Evolutionary conservation across 1,140 invertebrate genomes (phyloP).

Genomic region (Ips typographus): DNA sequence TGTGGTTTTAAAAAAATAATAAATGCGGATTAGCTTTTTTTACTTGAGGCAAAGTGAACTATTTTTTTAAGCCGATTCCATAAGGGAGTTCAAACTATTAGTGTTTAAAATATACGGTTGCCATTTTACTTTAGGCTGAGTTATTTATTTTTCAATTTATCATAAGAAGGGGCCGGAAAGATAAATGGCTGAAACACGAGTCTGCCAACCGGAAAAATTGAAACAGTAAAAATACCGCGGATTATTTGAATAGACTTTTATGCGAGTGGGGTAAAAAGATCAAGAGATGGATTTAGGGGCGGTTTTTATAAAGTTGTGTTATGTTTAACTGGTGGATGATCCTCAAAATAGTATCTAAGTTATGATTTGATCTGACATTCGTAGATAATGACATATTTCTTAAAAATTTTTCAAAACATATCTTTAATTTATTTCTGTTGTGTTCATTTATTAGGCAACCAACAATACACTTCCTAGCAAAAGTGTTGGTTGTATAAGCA

Average conservation of each 20-base stretch:
- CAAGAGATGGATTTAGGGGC: not conserved
- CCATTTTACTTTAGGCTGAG: not conserved
- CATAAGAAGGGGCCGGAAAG: not conserved
- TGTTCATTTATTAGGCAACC: too few relatives aligned
- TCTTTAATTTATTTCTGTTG: too few relatives aligned
- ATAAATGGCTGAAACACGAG: not conserved
- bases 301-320: not conserved
- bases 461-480: too few relatives aligned
- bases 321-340: too few relatives aligned
- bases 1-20: conserved; percentile 12
- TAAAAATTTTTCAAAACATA: too few relatives aligned
- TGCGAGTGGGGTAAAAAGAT: not conserved
- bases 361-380: too few relatives aligned
- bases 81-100: not conserved
- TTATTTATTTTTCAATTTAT: conserved; percentile 1
- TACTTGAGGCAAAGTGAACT: not conserved
- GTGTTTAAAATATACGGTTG: not conserved
- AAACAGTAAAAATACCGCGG: conserved; percentile 10
- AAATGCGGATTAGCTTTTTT: conserved; percentile 12
- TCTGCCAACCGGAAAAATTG: conserved; percentile 12
- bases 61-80: not conserved
- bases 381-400: too few relatives aligned
- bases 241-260: conserved; percentile 5
- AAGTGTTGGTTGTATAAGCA: too few relatives aligned
- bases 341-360: too few relatives aligned